Base-by-base conservation (phyloP, 2,888 invertebrate species). In the Trachelus iudaicus region DNA sequence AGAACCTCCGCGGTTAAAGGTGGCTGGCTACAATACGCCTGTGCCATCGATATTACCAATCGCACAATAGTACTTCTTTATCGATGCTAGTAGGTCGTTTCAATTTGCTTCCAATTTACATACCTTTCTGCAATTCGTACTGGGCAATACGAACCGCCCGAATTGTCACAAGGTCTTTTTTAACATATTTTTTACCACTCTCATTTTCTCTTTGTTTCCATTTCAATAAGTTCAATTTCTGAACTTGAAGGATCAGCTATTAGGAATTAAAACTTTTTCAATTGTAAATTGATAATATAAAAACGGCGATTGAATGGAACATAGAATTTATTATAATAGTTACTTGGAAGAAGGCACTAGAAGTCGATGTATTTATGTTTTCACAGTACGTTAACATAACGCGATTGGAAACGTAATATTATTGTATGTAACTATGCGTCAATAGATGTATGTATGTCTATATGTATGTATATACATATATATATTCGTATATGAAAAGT, bases 341-440 rank as follows among this genome's bases (percentile, higher is more conserved):
- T 56, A 56, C 56, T 56, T 56, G 6, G 56, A 76, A 78, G 77
- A 82, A 83, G 83, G 82, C 83, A 82, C 83, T 83, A 76, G 79
- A 77, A 76, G 73, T 81, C 78, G 79, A 78, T 78, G 75, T 76
- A 12, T 79, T 73, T 77, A n/a, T 76, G 33, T 76, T 77, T 73
- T 69, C 73, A 73, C 69, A 23, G 23, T 56, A 56, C 56, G 23
- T 40, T 40, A 40, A 40, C 40, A 40, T 40, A 40, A 40, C 40
- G 40, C 40, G 40, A 40, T 15, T 40, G 40, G 15, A 40, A 40
- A 40, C 40, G 40, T 40, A 40, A 6, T 40, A 40, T 40, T 40
- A 15, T 40, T 40, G 2, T 40, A 40, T 40, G 15, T 56, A 56
- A 56, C 56, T 56, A 56, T 56, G 56, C 23, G 56, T 56, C 23